Conservation (phyloP, 2,888 invertebrate species). For the Chironomus tentans region DNA sequence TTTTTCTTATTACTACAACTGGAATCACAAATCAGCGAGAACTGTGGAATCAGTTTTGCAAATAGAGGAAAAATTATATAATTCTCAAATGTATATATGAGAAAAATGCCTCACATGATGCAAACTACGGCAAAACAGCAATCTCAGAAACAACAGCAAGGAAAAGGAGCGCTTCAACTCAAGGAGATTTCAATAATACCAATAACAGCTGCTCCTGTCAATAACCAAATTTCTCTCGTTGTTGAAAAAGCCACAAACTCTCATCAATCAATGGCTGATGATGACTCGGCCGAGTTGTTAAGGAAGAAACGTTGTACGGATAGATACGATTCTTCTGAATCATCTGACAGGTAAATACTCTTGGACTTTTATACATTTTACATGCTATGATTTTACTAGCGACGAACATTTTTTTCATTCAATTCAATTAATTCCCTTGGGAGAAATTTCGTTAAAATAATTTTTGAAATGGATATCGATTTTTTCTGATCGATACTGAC, state of each 20-base stretch:
- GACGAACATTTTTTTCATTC: neutral
- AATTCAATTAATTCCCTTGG: too few relatives aligned
- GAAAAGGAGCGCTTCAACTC: neutral
- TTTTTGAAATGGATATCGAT: too few relatives aligned
- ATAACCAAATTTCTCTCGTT: neutral
- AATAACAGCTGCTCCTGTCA: neutral
- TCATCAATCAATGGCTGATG: constrained; percentile 29
- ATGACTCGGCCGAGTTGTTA: constrained; percentile 43
- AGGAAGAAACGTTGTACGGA: constrained; percentile 80
- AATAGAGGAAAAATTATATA: neutral
- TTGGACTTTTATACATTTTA: constrained; percentile 24
- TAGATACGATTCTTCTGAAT: constrained; percentile 88
- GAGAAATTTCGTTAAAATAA: too few relatives aligned
- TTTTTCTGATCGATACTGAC: too few relatives aligned
- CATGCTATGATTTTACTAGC: constrained; percentile 5
- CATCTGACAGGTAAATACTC: constrained; percentile 73
- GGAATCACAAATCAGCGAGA: neutral
- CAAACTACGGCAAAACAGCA: neutral
- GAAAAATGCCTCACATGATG: constrained; percentile 1
- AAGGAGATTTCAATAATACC: constrained; percentile 25
- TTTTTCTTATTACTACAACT: neutral
- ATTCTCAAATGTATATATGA: neutral
- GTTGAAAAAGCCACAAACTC: constrained; percentile 15
- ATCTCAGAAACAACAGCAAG: neutral
- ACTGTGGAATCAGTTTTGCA: neutral